phyloP scores from a whole-genome alignment of 2,888 invertebrate genomes.

The Dryocosmus kuriphilus region DNA sequence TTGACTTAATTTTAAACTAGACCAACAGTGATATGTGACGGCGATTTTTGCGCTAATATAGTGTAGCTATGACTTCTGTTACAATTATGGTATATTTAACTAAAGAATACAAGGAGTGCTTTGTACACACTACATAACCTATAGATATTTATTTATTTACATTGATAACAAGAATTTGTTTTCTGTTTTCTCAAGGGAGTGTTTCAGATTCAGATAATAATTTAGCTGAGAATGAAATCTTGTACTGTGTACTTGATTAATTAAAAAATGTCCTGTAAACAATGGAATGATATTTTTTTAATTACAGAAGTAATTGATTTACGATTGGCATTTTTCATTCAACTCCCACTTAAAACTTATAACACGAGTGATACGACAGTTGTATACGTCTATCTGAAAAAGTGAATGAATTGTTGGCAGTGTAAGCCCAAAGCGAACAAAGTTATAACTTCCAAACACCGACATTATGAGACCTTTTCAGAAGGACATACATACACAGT shows the following conservation, averaged over 20 bases:
- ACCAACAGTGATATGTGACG: neutral
- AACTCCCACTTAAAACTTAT: neutral
- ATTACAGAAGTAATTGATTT: slow-evolving; percentile 25
- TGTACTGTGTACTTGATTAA: slow-evolving; percentile 12
- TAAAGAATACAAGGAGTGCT: neutral
- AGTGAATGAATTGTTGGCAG: too few species aligned
- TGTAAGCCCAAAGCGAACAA: too few species aligned
- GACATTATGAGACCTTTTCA: too few species aligned
- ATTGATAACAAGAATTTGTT: neutral
- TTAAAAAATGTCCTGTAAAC: slow-evolving; percentile 16
- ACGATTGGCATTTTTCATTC: neutral
- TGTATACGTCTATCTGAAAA: too few species aligned
- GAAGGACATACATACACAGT: too few species aligned
- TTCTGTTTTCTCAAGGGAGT: neutral
- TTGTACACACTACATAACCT: neutral
- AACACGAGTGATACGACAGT: too few species aligned
- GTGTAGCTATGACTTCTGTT: neutral
- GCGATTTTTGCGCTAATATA: neutral
- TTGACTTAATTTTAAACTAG: neutral
- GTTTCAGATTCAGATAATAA: neutral
- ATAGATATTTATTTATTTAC: slow-evolving; percentile 15
- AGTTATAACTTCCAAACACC: too few species aligned
- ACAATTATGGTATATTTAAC: neutral
- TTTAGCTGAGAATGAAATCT: slow-evolving; percentile 9
- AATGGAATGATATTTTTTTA: slow-evolving; percentile 26